Base-by-base conservation (phyloP, 2,113 vertebrate genomes). In the Psammodynastes pulverulentus region DNA sequence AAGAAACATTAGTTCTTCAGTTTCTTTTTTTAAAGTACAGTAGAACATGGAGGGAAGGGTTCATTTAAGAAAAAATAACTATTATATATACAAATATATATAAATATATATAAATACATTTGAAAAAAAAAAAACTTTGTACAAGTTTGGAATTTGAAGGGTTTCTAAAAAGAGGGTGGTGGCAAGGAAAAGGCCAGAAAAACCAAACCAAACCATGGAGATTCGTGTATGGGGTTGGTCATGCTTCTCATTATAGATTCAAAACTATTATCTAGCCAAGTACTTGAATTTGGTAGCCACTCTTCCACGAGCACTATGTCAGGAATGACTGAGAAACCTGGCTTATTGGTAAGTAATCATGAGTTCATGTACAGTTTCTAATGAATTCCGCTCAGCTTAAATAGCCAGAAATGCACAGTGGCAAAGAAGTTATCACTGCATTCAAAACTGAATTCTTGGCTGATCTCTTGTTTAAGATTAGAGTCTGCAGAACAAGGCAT, bases 61-160 rank as follows among this genome's bases (percentile, higher is more conserved):
- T 89, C 90, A 48, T 86, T 91, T 88, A 91, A 91, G 79, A 91
- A 79, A 88, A 45, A 93, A 85, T n/a, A 52, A 48, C 67, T 79
- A 49, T 49, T 89, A 89, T 89, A 93, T 89, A 89, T 72, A 91
- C 34, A 93, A 62, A 93, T 86, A 91, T 89, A 21, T 90, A 93
- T 72, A 56, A 84, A 93, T 89, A 91, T 89, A 79, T 93, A 93
- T 53, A 91, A 89, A 91, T 91, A 89, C 87, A 46, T 93, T 93
- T 93, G 67, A 29, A 89, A 93, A 93, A 58, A 58, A 48, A 23
- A 93, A 91, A 86, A 53, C 87, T 91, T 93, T 93, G 90, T 93
- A 91, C 91, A 93, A 89, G 93, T 91, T 45, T 91, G 93, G 79
- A 67, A 86, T 84, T 88, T 88, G 56, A 45, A 86, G 45, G 56